Evolutionary conservation across 2,113 vertebrate genomes (phyloP).

Genomic region (Gambusia holbrooki): DNA sequence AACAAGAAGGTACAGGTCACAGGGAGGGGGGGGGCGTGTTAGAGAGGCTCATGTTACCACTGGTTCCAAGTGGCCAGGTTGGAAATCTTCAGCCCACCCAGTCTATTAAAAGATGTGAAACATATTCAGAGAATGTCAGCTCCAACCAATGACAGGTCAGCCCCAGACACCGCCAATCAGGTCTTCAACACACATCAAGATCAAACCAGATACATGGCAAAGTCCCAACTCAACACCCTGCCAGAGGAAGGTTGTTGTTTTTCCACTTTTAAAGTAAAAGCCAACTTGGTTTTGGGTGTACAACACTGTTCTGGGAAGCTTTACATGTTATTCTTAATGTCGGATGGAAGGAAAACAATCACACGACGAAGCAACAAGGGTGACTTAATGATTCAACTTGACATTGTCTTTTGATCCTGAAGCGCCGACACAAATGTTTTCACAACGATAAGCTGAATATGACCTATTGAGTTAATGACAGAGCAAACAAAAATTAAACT

Average conservation of each 20-base stretch:
- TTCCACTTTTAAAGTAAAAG: slow-evolving; percentile 35
- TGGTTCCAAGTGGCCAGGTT: slow-evolving; percentile 61
- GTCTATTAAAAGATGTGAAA: slow-evolving; percentile 78
- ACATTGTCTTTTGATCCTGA: background rate
- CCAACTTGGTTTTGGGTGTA: background rate
- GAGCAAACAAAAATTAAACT: background rate
- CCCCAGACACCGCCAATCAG: slow-evolving; percentile 13
- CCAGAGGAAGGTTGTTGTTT: slow-evolving; percentile 33
- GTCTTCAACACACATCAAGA: slow-evolving; percentile 24
- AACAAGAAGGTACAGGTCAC: slow-evolving; percentile 48
- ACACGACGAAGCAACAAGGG: background rate
- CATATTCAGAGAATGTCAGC: slow-evolving; percentile 74
- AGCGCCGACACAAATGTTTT: background rate
- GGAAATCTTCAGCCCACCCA: slow-evolving; percentile 43
- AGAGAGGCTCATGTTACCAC: slow-evolving; percentile 64
- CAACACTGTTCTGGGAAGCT: background rate
- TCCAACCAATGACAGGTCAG: slow-evolving; percentile 58
- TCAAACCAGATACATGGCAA: slow-evolving; percentile 33
- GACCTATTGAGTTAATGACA: background rate
- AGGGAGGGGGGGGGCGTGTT: slow-evolving; percentile 20
- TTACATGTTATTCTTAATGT: background rate
- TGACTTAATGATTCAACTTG: background rate
- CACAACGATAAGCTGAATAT: background rate
- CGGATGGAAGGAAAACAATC: background rate
- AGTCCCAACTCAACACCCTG: slow-evolving; percentile 14